Base-by-base conservation (phyloP, 1,140 invertebrate genomes). In the Physella acuta region DNA sequence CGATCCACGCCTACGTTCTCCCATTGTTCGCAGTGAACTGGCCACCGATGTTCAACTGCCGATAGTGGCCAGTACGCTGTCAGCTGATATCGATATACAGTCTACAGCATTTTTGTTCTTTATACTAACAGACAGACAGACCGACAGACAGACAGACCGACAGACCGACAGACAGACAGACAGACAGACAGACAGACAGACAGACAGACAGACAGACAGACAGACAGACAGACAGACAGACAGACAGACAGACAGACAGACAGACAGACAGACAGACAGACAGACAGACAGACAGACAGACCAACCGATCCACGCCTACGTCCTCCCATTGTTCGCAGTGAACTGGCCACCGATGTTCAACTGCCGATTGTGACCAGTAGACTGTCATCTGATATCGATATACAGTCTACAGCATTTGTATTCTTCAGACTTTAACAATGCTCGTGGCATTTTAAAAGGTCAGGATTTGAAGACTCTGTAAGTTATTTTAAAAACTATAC, bases 151-250 rank as follows among this genome's bases (percentile, higher is more conserved):
- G n/a, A n/a, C n/a, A n/a, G n/a, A n/a, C n/a, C n/a, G n/a, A n/a
- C n/a, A n/a, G n/a, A n/a, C n/a, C n/a, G n/a, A n/a, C n/a, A n/a
- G n/a, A 61, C 59, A 34, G 59, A 61, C 59, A 34, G 33, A 61
- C 36, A 61, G 33, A 56, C 55, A 56, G 26, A 56, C 55, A 56
- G 14, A 56, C 55, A 56, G 26, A 56, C 55, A 56, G 14, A 56
- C 8, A 56, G 20, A 24, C 20, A 53, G 63, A 52, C 17, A 65
- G 63, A 65, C 20, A 65, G 37, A 65, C 16, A 65, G 49, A 65
- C 16, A 51, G 63, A 65, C 20, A 65, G 63, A 65, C 5, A 65
- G 39, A 65, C 44, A 65, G n/a, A 65, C 4, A n/a, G n/a, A n/a
- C n/a, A n/a, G n/a, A n/a, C n/a, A n/a, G n/a, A n/a, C n/a, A n/a